These are phyloP conservation scores for Ectropis grisescens DNA, from an alignment of 1,140 invertebrate species.

Conservation along the genomic window DNA sequence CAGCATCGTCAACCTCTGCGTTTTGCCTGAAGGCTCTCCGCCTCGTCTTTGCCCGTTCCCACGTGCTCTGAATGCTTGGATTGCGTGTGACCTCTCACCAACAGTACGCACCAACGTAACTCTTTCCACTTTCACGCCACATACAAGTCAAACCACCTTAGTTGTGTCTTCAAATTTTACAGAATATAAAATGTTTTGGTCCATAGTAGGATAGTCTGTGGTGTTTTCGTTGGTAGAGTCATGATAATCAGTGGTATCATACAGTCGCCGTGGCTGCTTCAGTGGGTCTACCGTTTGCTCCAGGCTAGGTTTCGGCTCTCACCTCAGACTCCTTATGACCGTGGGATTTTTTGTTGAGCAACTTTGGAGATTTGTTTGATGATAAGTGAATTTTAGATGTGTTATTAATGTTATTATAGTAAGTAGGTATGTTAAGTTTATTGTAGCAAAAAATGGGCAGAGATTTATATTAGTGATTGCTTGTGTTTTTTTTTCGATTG, in stretches of 20 bases:
- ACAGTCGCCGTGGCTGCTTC: conserved; percentile 42
- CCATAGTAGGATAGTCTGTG: conserved; percentile 9
- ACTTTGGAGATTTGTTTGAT: conserved; percentile 20
- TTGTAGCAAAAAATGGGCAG: no score
- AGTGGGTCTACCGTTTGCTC: conserved; percentile 62
- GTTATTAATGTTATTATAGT: no score
- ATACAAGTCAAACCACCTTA: conserved; percentile 8
- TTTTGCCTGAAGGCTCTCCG: conserved; percentile 46
- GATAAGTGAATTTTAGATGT: conserved; percentile 19
- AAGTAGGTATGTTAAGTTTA: conserved; percentile 9
- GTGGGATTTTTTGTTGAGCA: conserved; percentile 46
- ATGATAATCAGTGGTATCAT: conserved; percentile 24
- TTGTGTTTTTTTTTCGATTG: no score
- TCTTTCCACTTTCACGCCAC: conserved; percentile 18
- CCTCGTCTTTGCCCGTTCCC: conserved; percentile 47
- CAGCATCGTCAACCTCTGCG: conserved; percentile 61
- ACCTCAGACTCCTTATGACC: conserved; percentile 44
- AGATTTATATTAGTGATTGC: no score
- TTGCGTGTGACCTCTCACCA: conserved; percentile 58
- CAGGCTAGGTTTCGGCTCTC: conserved; percentile 54
- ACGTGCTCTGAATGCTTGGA: conserved; percentile 62
- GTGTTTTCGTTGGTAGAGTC: conserved; percentile 11
- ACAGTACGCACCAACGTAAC: conserved; percentile 28
- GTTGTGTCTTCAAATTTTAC: conserved; percentile 11
- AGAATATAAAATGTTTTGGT: conserved; percentile 20